These are phyloP conservation scores for Crossaster papposus DNA, from an alignment of 53 echinoderm and acorn worm genomes.

Conservation along the genomic window DNA sequence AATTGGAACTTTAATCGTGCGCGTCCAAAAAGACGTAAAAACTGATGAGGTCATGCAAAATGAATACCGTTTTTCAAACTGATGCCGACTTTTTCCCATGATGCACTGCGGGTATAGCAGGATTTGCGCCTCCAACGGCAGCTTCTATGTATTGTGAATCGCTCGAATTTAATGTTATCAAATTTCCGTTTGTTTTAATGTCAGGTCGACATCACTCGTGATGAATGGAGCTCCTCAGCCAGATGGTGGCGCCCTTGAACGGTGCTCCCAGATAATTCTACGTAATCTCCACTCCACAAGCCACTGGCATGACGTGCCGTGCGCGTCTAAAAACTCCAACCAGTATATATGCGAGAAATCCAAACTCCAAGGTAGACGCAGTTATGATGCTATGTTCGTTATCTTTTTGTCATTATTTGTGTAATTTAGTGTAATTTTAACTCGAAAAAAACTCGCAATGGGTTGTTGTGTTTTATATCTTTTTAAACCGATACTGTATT, in stretches of 20 bases:
- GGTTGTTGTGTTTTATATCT: too few species aligned
- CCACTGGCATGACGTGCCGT: constrained; percentile 99
- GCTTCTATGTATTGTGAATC: too few species aligned
- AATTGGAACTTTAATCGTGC: too few species aligned
- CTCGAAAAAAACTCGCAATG: too few species aligned
- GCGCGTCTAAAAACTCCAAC: constrained; percentile 81
- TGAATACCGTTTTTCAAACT: too few species aligned
- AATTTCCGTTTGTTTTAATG: background rate
- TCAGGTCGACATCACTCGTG: background rate
- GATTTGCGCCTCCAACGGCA: too few species aligned
- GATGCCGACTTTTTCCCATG: too few species aligned
- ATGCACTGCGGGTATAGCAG: too few species aligned
- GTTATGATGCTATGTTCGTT: background rate
- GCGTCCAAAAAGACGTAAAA: too few species aligned
- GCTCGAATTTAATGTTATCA: background rate
- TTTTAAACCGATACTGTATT: too few species aligned
- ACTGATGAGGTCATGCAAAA: too few species aligned
- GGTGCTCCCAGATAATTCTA: constrained; percentile 80
- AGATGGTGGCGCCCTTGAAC: constrained; percentile 88
- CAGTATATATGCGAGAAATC: constrained; percentile 91
- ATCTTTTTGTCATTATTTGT: background rate
- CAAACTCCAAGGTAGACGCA: background rate
- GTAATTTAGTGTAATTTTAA: background rate
- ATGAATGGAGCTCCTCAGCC: constrained; percentile 66
- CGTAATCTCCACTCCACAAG: constrained; percentile 90